Evolutionary conservation across 1,140 invertebrate genomes (phyloP), one percentile per base, ranked within the genome.

Genomic region (Bombus sibiricus): DNA sequence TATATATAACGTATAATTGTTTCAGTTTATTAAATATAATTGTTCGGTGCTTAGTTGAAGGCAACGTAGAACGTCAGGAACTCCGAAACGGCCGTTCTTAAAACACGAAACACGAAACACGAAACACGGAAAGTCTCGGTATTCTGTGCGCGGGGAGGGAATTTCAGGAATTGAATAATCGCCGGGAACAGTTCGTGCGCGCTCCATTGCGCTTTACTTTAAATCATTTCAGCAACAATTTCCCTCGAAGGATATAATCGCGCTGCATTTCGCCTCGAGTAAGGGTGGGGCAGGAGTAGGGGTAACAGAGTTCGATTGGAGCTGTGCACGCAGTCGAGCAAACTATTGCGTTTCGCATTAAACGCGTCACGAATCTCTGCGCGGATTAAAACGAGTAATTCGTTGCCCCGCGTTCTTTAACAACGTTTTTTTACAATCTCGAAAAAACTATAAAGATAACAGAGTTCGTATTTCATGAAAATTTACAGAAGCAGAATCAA

Each of bases 151-250:
- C 28, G 64, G n/a, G 28, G 10, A 15, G 53, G 64, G 76, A 71
- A 78, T 83, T 83, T 78, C 64, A 69, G 57, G 66, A 83, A 83
- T 78, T 78, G 82, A 83, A 83, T 83, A 83, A 83, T 83, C 82
- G 34, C 75, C 37, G 47, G 47, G 82, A 76, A 69, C 32, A 69
- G 82, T 83, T 83, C 47, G 57, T 59, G 64, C 74, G 64, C 59
- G 47, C 66, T 83, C 75, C 82, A 78, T 83, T 78, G 82, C 82
- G 43, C 82, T 71, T 83, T 83, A 78, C 82, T 83, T 75, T 83
- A 83, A 83, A 83, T 83, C 82, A 83, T 83, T 83, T 83, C 75
- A 69, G 75, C 74, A 78, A 83, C 82, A 83, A 83, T 83, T 83
- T 83, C 64, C 75, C 66, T n/a, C 28, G 47, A 73, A 62, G 71